These are phyloP conservation scores for Epinephelus malabaricus DNA, from an alignment of 2,797 vertebrate species.

Conservation along the genomic window DNA sequence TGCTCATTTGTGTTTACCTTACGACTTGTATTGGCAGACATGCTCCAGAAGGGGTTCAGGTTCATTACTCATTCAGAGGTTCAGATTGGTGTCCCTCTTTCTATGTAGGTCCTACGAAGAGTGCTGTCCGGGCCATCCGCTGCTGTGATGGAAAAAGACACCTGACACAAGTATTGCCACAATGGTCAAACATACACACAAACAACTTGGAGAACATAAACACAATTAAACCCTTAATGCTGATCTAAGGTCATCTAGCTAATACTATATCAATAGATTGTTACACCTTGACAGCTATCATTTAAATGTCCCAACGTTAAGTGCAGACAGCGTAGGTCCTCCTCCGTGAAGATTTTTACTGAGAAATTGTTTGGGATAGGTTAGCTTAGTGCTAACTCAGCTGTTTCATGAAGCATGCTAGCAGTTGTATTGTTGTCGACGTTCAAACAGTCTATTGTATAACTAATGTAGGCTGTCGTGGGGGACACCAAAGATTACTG, in stretches of 20 bases:
- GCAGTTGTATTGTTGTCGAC: not conserved
- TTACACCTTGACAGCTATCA: not conserved
- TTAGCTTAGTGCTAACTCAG: slow-evolving; percentile 54
- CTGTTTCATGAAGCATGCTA: not conserved
- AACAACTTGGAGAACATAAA: not conserved
- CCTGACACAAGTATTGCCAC: not conserved
- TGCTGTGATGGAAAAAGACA: slow-evolving; percentile 37
- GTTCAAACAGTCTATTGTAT: not conserved
- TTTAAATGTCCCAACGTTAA: too few species aligned
- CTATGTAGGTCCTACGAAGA: slow-evolving; percentile 72
- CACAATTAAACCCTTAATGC: not conserved
- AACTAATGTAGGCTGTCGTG: accelerated
- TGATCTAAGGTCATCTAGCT: not conserved
- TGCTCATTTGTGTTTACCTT: slow-evolving; percentile 86
- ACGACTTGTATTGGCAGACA: slow-evolving; percentile 93
- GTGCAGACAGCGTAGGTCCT: too few species aligned
- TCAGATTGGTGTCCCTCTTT: slow-evolving; percentile 64
- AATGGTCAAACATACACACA: not conserved
- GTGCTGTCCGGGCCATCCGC: slow-evolving; percentile 74
- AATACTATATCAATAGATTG: not conserved
- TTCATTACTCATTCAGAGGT: slow-evolving; percentile 92
- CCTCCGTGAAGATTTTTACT: not conserved
- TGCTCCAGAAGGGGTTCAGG: slow-evolving; percentile 98
- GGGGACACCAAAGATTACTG: accelerated
- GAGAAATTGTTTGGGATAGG: slow-evolving; percentile 30